Conservation (phyloP, 2,888 invertebrate species). For the Leucoptera coffeella region DNA sequence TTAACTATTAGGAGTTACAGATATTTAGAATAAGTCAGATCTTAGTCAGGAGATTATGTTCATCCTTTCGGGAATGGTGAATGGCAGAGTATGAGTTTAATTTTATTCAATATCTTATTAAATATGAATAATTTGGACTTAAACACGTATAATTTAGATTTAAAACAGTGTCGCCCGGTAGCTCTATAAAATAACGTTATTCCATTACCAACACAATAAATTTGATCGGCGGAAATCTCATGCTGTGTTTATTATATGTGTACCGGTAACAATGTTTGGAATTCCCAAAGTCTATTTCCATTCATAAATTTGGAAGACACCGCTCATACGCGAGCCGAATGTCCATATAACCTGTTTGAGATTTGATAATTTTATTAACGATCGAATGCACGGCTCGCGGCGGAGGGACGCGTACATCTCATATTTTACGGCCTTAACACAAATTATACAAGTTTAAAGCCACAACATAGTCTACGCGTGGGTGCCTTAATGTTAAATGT, state of each 20-base stretch:
- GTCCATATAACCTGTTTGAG: constrained; percentile 47
- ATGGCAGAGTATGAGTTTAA: too few relatives aligned
- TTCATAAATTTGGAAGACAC: constrained; percentile 39
- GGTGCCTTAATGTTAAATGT: constrained; percentile 50
- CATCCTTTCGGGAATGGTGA: too few relatives aligned
- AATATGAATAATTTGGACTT: too few relatives aligned
- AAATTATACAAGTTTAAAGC: constrained; percentile 49
- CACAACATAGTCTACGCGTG: constrained; percentile 45
- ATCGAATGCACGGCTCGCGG: constrained; percentile 38
- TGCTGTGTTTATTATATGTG: constrained; percentile 48
- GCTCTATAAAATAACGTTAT: constrained; percentile 24
- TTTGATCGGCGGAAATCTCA: constrained; percentile 46
- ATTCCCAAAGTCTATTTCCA: constrained; percentile 50
- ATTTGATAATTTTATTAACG: constrained; percentile 55
- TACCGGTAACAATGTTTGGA: constrained; percentile 47
- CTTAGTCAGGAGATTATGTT: too few relatives aligned
- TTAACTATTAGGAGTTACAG: too few relatives aligned
- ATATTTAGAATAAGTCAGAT: too few relatives aligned
- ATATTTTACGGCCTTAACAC: constrained; percentile 53
- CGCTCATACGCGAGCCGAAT: constrained; percentile 31
- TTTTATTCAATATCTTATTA: too few relatives aligned
- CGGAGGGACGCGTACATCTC: constrained; percentile 38
- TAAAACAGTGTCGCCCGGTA: too few relatives aligned
- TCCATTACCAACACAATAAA: constrained; percentile 32
- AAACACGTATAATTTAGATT: too few relatives aligned